These are phyloP conservation scores for Sander vitreus DNA, from an alignment of 2,113 vertebrate species.

Conservation along the genomic window DNA sequence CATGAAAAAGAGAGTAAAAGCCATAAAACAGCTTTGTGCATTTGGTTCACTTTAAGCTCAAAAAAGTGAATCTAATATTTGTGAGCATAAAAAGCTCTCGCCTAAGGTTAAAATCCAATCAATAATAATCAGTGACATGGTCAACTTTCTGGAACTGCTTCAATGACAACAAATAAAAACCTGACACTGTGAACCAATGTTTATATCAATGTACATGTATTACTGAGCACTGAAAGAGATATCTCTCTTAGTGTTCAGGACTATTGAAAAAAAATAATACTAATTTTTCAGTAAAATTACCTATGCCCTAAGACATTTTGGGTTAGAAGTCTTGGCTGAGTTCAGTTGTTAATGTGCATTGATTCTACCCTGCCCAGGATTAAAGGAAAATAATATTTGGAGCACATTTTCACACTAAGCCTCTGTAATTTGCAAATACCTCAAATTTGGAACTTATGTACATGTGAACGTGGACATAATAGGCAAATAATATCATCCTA, in stretches of 20 bases:
- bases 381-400: constrained; percentile 6
- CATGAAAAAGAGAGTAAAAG: neutral
- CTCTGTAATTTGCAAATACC: constrained; percentile 32
- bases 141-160: constrained; percentile 14
- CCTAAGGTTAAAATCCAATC: neutral
- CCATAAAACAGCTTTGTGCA: neutral
- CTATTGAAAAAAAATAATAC: neutral
- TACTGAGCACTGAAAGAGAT: neutral
- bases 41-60: neutral
- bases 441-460: constrained; percentile 4
- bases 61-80: neutral
- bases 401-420: neutral
- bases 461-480: neutral
- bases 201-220: neutral
- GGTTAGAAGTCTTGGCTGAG: neutral
- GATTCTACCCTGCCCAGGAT: neutral
- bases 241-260: neutral
- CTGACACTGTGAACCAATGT: neutral
- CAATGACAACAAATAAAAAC: neutral
- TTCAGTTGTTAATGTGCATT: neutral
- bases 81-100: neutral
- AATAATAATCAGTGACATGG: neutral
- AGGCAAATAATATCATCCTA: constrained; percentile 30
- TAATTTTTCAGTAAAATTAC: neutral
- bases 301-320: neutral